A percentile compares a stretch with the other conserved stretches of the same genome.
phyloP scores from a whole-genome alignment of 2,888 invertebrate genomes.

The Heliconius cydno region DNA sequence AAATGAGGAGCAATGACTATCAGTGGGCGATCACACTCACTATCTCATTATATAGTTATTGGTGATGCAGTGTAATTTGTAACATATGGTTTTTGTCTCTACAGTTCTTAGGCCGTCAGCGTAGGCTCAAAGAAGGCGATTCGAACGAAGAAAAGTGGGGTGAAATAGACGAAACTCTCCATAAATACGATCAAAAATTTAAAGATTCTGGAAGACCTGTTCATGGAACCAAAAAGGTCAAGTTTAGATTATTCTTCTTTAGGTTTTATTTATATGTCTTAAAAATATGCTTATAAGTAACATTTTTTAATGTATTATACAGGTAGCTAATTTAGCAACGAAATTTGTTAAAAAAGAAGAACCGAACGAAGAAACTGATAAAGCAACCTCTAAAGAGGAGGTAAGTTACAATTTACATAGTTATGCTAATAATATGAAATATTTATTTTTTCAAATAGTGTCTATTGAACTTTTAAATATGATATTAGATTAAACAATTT shows the following conservation, averaged over 20 bases:
- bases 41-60: neutral
- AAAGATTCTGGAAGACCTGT: slow-evolving; percentile 73
- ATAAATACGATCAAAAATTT: slow-evolving; percentile 70
- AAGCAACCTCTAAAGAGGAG: slow-evolving; percentile 61
- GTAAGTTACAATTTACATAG: slow-evolving; percentile 47
- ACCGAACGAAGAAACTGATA: slow-evolving; percentile 65
- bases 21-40: no score
- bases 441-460: no score
- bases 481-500: neutral
- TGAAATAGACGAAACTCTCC: slow-evolving; percentile 72
- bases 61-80: neutral
- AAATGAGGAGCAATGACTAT: no score
- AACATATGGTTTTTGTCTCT: neutral
- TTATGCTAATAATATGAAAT: neutral
- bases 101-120: slow-evolving; percentile 73
- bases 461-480: no score
- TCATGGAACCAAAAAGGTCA: slow-evolving; percentile 84
- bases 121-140: slow-evolving; percentile 71
- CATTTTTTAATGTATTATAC: slow-evolving; percentile 33
- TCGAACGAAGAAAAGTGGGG: slow-evolving; percentile 72
- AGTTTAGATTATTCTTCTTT: neutral
- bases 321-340: slow-evolving; percentile 93
- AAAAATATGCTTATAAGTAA: neutral
- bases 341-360: slow-evolving; percentile 85
- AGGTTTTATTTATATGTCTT: neutral